These are phyloP conservation scores for Montifringilla adamsi DNA, from an alignment of 2,113 vertebrate species.

Conservation along the genomic window DNA sequence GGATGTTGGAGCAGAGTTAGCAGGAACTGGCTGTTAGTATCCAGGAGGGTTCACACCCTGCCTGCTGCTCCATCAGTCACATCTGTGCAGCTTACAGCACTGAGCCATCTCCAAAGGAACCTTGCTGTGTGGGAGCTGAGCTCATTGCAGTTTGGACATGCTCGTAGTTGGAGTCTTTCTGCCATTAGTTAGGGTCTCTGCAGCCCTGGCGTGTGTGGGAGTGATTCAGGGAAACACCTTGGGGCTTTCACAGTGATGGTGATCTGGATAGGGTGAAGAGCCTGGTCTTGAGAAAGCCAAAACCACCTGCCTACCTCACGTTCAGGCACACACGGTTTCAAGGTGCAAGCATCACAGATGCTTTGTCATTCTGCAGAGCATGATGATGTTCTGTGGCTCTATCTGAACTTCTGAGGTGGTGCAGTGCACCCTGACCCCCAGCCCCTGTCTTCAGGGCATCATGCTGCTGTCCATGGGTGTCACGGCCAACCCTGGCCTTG, in stretches of 20 bases:
- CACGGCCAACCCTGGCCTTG: background rate
- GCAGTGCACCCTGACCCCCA: background rate
- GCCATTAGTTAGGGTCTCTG: background rate
- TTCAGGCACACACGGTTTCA: accelerated
- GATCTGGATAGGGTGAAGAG: background rate
- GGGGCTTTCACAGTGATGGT: background rate
- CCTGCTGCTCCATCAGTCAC: background rate
- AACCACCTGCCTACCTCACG: background rate
- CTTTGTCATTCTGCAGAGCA: background rate
- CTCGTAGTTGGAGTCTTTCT: background rate
- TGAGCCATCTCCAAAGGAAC: background rate
- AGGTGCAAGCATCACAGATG: background rate
- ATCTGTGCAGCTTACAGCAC: background rate
- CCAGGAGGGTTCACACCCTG: background rate
- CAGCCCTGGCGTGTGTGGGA: background rate
- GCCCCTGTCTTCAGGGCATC: background rate
- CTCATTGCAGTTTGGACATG: accelerated
- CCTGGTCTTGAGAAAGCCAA: background rate
- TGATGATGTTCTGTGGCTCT: background rate
- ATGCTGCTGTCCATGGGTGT: background rate
- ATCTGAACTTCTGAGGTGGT: background rate
- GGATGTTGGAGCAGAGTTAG: background rate
- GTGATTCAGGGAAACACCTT: background rate
- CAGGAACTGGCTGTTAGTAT: background rate
- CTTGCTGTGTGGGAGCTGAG: accelerated